Conservation (phyloP, 37 sponge, comb jelly and placozoan species). For the Eunapius fragilis region DNA sequence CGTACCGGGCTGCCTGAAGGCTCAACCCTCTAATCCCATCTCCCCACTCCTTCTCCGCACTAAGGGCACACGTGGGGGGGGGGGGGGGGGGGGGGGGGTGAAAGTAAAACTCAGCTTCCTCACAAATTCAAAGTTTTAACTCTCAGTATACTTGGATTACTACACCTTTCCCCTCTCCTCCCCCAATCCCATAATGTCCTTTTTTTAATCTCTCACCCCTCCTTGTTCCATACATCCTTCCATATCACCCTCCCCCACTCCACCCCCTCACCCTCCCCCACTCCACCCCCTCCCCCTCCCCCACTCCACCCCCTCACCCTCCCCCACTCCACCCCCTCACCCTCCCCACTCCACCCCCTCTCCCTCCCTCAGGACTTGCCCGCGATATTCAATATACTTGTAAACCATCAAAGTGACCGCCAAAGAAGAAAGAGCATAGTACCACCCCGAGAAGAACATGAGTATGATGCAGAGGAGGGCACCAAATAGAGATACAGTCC, state of each 20-base stretch:
- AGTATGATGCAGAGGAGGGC: slow-evolving; percentile 84
- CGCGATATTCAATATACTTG: slow-evolving; percentile 97
- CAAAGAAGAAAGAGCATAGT: slow-evolving; percentile 91
- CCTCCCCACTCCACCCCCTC: background rate
- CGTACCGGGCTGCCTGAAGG: slow-evolving; percentile 92
- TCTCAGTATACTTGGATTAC: background rate
- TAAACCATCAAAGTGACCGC: slow-evolving; percentile 84
- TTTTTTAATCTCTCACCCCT: no score
- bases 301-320: background rate
- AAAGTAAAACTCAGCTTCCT: no score
- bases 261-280: no score
- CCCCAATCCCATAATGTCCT: no score
- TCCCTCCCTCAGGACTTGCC: slow-evolving; percentile 52
- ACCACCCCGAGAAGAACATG: slow-evolving; percentile 98
- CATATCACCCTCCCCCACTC: no score
- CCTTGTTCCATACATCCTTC: no score
- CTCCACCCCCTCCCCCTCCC: no score
- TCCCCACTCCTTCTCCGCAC: slow-evolving; percentile 99
- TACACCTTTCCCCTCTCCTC: background rate
- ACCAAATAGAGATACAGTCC: slow-evolving; percentile 86
- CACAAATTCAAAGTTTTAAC: background rate
- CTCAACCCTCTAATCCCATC: slow-evolving; percentile 94
- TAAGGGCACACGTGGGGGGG: background rate
- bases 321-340: background rate
- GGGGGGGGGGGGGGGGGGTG: no score